A percentile compares a stretch with the other conserved stretches of the same genome.
phyloP scores from a whole-genome alignment of 2,797 vertebrate genomes.

The Diplodus puntazzo region DNA sequence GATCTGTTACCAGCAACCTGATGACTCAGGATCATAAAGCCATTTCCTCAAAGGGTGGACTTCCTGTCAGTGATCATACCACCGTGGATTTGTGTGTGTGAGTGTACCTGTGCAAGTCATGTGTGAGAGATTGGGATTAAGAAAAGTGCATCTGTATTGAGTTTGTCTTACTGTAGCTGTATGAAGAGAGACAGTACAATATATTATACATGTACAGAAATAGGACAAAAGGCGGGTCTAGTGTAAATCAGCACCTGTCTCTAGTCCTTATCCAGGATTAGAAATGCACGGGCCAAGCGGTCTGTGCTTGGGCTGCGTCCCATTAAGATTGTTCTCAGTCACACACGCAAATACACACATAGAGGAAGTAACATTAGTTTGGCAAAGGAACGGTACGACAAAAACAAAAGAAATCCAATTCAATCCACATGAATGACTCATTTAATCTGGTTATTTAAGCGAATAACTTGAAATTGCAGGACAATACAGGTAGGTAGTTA shows the following conservation, averaged over 20 bases:
- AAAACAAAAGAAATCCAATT: neutral
- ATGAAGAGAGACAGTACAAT: neutral
- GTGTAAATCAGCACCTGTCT: conserved; percentile 73
- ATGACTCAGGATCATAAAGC: conserved; percentile 67
- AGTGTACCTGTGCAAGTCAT: conserved; percentile 14
- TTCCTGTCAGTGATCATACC: conserved; percentile 65
- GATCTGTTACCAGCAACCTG: conserved; percentile 39
- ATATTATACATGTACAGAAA: conserved; percentile 55
- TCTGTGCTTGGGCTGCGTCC: conserved; percentile 35
- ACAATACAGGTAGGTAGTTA: neutral
- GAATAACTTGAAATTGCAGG: neutral
- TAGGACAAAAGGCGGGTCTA: conserved; percentile 63
- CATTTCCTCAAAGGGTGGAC: conserved; percentile 58
- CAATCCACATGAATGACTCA: neutral
- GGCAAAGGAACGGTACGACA: neutral
- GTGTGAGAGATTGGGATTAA: neutral
- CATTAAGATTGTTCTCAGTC: conserved; percentile 7
- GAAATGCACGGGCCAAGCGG: conserved; percentile 42
- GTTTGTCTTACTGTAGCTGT: neutral
- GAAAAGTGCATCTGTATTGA: neutral
- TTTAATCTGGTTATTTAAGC: neutral
- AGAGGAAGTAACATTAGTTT: conserved; percentile 14
- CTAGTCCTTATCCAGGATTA: conserved; percentile 78
- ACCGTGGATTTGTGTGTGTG: conserved; percentile 9
- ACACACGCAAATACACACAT: conserved; percentile 19